A percentile compares a stretch with the other conserved stretches of the same genome.
Conservation (phyloP, 1,140 invertebrate species). For the Aphelinus certus region DNA sequence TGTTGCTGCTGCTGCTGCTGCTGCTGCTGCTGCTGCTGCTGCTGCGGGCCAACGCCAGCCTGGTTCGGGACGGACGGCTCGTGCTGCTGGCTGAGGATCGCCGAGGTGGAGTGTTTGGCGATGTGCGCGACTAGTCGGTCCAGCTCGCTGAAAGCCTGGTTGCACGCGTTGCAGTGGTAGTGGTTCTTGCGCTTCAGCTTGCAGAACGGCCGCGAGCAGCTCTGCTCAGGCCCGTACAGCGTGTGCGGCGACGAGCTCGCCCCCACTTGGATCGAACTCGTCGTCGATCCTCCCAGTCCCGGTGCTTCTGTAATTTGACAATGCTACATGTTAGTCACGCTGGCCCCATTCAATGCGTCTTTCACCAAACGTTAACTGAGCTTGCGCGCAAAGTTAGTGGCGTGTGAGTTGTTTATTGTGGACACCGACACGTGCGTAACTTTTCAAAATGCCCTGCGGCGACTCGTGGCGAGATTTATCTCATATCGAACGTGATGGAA, state of each 20-base stretch:
- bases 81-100: slow-evolving; percentile 63
- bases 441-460: too few species aligned
- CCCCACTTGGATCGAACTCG: slow-evolving; percentile 58
- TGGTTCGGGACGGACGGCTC: slow-evolving; percentile 47
- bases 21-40: not conserved
- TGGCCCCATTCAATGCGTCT: too few species aligned
- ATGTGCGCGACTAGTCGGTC: slow-evolving; percentile 75
- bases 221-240: slow-evolving; percentile 70
- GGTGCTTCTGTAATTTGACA: slow-evolving; percentile 7
- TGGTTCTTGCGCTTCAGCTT: slow-evolving; percentile 87
- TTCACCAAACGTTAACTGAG: too few species aligned
- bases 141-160: slow-evolving; percentile 80
- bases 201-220: slow-evolving; percentile 84
- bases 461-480: too few species aligned
- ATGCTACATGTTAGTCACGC: too few species aligned
- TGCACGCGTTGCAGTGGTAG: slow-evolving; percentile 88
- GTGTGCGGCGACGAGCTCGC: slow-evolving; percentile 63
- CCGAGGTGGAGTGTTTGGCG: slow-evolving; percentile 75
- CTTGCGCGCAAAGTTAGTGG: too few species aligned
- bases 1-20: slow-evolving; percentile 7
- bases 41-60: not conserved
- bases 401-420: too few species aligned
- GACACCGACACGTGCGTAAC: too few species aligned
- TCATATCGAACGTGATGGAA: too few species aligned
- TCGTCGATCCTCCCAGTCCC: slow-evolving; percentile 7